These are phyloP conservation scores for Cichladusa arquata DNA, from an alignment of 2,113 vertebrate genomes.

Conservation along the genomic window DNA sequence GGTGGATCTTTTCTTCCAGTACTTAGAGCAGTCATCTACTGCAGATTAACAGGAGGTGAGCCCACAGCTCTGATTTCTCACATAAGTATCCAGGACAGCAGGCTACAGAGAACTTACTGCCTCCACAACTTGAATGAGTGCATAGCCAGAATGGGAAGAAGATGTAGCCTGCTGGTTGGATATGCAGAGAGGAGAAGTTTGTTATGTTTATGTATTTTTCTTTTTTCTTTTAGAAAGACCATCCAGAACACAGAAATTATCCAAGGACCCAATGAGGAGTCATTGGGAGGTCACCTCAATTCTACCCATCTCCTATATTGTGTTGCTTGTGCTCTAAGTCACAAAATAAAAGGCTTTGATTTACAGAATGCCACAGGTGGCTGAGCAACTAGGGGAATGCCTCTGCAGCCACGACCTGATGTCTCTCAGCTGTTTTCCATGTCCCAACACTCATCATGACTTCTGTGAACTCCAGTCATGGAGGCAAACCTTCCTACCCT, in stretches of 20 bases:
- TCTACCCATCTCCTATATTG: not conserved
- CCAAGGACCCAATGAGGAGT: not conserved
- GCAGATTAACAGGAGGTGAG: not conserved
- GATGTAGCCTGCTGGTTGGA: not conserved
- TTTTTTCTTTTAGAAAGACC: not conserved
- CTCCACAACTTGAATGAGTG: not conserved
- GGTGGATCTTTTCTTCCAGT: not conserved
- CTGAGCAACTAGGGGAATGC: not conserved
- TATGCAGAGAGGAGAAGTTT: not conserved
- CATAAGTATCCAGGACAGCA: not conserved
- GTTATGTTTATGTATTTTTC: not conserved
- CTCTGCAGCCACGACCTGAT: not conserved
- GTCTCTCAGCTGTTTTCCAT: not conserved
- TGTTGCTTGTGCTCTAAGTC: not conserved
- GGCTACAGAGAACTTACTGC: not conserved
- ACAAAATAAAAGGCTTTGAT: not conserved
- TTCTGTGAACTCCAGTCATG: not conserved
- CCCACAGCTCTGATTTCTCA: not conserved
- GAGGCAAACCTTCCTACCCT: not conserved
- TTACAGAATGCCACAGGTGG: not conserved
- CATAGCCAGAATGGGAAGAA: not conserved
- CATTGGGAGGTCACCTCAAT: fast-evolving
- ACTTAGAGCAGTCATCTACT: not conserved
- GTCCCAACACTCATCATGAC: not conserved
- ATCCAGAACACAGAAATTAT: not conserved